phyloP scores from a whole-genome alignment of 2,113 vertebrate species.

The Myrmophylax atrothorax region DNA sequence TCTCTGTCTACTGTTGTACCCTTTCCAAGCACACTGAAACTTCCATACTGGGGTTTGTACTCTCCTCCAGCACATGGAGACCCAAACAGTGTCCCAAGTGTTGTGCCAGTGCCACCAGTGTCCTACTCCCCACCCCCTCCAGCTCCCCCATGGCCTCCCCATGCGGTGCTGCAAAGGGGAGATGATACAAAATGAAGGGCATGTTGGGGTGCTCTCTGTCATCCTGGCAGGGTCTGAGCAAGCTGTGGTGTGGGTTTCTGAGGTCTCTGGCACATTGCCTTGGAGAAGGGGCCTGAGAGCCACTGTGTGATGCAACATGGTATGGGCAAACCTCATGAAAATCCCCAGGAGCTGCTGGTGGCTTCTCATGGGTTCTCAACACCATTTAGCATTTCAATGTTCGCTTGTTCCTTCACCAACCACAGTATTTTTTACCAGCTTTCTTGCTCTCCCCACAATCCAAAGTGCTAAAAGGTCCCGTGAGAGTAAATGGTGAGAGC shows the following conservation, averaged over 20 bases:
- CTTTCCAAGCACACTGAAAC: not conserved
- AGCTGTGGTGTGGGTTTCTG: not conserved
- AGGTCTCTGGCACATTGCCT: not conserved
- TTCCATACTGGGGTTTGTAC: not conserved
- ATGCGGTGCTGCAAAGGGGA: not conserved
- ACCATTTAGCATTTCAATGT: not conserved
- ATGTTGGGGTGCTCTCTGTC: not conserved
- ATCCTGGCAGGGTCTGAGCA: not conserved
- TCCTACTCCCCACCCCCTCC: not conserved
- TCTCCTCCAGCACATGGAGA: fast-evolving
- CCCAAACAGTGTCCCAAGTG: not conserved
- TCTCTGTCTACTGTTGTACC: not conserved
- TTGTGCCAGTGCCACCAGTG: not conserved
- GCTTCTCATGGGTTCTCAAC: not conserved
- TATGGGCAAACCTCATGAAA: not conserved
- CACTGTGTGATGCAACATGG: not conserved
- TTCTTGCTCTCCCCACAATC: constrained; percentile 54
- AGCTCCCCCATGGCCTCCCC: not conserved
- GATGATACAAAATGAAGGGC: fast-evolving
- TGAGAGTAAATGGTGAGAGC: constrained; percentile 58
- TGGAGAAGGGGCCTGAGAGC: not conserved
- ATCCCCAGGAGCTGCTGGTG: not conserved
- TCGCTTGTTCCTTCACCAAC: not conserved
- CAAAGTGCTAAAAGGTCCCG: constrained; percentile 59
- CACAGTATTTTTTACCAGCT: not conserved